Base-by-base conservation (phyloP, 2,113 vertebrate species). In the Ranitomeya variabilis region DNA sequence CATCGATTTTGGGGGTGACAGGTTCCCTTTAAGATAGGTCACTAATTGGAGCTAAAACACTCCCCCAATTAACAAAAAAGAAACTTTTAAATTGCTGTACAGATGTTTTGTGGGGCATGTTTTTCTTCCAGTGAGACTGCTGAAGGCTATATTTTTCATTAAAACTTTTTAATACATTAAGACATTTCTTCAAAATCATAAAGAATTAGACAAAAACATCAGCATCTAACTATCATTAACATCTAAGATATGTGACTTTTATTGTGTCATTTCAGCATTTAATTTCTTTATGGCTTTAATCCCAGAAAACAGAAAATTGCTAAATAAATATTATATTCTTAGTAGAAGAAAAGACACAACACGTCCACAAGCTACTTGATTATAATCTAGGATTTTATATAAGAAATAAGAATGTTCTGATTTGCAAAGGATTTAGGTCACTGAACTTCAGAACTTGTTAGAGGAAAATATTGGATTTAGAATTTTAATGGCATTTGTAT, bases 161-260 rank as follows among this genome's bases (percentile, higher is more conserved):
- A 45, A 45, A 45, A 45, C 37, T 2, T 45, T 81, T 81, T 60
- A 62, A 81, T 37, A 59, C 3, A 80, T 37, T 60, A 23, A 60
- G 54, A 60, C 79, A 62, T 18, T 62, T 79, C 31, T 62, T 81
- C n/a, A 60, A 81, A 15, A 62, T 37, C 55, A 59, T 57, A 59
- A 2, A 51, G 31, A 31, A 15, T 74, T 45, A 74, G 7, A 85
- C 16, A 62, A 76, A 60, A 51, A 64, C 54, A 51, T 87, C 23
- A 80, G 77, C 76, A 87, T 80, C 80, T 78, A 87, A 69, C 62
- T 54, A 57, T 57, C 14, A 80, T 87, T 87, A 21, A 19, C 77
- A 80, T 87, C 60, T 52, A 54, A 79, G 52, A 79, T 23, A 59
- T 54, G 62, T 71, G 59, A 87, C 60, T 23, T 80, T 87, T 79